Conservation (phyloP, 2,888 invertebrate genomes). For the Sphaerophoria rueppellii region DNA sequence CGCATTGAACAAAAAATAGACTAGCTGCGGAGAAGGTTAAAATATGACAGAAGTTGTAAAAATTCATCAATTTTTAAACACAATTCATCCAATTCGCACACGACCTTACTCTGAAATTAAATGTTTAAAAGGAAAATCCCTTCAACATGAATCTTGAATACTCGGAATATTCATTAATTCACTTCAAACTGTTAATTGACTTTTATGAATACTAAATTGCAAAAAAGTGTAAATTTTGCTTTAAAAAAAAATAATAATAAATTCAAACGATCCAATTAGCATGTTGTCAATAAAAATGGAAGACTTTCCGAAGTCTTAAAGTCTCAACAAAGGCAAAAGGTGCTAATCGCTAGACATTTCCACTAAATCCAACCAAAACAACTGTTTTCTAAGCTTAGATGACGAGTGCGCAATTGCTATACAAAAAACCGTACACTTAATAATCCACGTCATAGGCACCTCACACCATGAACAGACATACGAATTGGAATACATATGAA, state of each 20-base stretch:
- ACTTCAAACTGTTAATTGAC: not conserved
- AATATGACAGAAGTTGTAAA: too few species aligned
- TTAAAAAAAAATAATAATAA: not conserved
- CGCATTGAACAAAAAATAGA: too few species aligned
- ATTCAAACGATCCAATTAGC: not conserved
- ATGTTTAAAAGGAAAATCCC: not conserved
- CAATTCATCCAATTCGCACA: too few species aligned
- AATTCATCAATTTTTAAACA: too few species aligned
- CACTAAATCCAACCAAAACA: not conserved
- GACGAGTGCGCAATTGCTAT: conserved; percentile 39
- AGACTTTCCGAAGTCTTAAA: not conserved
- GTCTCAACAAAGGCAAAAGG: not conserved
- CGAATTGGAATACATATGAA: not conserved
- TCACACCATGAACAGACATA: not conserved
- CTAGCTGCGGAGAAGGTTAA: too few species aligned
- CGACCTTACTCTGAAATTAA: too few species aligned
- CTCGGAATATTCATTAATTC: not conserved
- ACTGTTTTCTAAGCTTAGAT: not conserved
- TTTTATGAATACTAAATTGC: not conserved
- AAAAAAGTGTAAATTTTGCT: not conserved
- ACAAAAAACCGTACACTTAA: not conserved
- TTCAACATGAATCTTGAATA: not conserved
- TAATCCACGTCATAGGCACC: not conserved
- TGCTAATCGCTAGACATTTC: conserved; percentile 21
- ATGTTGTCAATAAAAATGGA: not conserved